These are phyloP conservation scores for Morelia viridis DNA, from an alignment of 2,797 vertebrate genomes.

Conservation along the genomic window DNA sequence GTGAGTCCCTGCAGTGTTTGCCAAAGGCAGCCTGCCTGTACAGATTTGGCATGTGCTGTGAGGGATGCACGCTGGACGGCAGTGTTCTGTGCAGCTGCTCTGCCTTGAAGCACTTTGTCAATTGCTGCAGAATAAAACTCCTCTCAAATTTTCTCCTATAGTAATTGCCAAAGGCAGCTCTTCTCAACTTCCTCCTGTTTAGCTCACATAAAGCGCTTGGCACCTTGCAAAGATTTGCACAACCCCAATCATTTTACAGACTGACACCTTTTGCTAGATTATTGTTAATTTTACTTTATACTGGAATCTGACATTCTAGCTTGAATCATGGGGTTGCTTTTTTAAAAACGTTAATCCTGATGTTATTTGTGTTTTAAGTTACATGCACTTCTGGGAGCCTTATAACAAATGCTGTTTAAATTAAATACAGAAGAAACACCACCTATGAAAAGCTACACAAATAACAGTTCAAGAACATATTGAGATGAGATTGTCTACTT, in stretches of 20 bases:
- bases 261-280: neutral
- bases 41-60: neutral
- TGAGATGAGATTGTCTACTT: conserved; percentile 5
- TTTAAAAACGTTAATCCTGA: neutral
- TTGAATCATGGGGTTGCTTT: neutral
- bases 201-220: neutral
- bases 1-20: neutral
- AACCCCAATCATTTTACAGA: neutral
- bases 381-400: neutral
- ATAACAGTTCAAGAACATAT: neutral
- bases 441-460: conserved; percentile 8
- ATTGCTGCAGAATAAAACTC: neutral
- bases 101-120: neutral
- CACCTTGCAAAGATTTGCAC: neutral
- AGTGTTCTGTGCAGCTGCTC: neutral
- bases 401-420: neutral
- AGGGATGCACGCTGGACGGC: neutral
- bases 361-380: neutral
- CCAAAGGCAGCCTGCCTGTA: neutral
- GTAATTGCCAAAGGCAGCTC: neutral
- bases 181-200: neutral
- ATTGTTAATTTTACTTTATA: neutral
- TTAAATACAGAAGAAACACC: conserved; percentile 6
- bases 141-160: neutral
- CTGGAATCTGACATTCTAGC: neutral